Base-by-base conservation (phyloP, 1,140 invertebrate species). In the Neuroterus valhalla region DNA sequence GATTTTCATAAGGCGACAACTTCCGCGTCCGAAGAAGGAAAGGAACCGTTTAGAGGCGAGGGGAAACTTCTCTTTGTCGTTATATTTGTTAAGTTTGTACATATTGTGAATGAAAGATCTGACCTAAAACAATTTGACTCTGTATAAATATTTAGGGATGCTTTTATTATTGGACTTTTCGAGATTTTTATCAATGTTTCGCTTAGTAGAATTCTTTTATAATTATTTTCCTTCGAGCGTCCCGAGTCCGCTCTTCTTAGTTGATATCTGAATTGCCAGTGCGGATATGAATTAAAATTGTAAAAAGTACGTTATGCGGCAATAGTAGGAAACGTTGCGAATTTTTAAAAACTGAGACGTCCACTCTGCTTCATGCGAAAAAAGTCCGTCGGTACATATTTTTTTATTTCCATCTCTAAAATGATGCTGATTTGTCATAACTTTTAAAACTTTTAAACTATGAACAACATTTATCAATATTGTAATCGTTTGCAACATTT, bases 31-130 rank as follows among this genome's bases (percentile, higher is more conserved):
- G 55, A 66, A n/a, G 26, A 15, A 66, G 46, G 31, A 15, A 66
- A 62, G 44, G 42, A 44, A 74, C 38, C 66, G 43, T 70, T 46
- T 26, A 43, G 68, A n/a, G 8, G 71, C 23, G 38, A 19, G 45
- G 68, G 12, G 21, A 50, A 50, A 10, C 72, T 62, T 74, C 73
- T 75, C 45, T 70, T 70, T 75, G 48, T 48, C 68, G 38, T 70
- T 69, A 55, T 68, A 42, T 69, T 31, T 74, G 44, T 66, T 78
- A 78, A 78, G 76, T 78, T 78, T 78, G 76, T 78, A 78, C 66
- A 78, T 78, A 78, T 50, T 62, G 44, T 73, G 26, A 31, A 38
- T 23, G 42, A 48, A 21, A 70, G 69, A 70, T 70, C 69, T 70
- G 69, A 70, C 50, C n/a, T 42, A 62, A 62, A 31, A 15, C 31